Evolutionary conservation across 2,113 vertebrate genomes (phyloP), one percentile per base, ranked within the genome.

Genomic region (Ageneiosus marmoratus): DNA sequence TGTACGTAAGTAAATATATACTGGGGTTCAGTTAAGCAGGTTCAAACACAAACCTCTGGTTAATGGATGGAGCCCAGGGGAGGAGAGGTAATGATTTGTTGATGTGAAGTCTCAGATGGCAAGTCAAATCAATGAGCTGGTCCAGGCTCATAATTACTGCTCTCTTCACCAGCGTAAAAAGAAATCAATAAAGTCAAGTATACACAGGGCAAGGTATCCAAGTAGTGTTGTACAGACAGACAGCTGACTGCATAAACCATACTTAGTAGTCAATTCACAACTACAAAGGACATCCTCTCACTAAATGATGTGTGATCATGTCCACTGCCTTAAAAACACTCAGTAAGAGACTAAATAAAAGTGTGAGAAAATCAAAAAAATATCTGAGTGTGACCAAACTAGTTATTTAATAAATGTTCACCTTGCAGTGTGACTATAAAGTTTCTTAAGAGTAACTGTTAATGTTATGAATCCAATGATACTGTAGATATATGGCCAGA

Each of bases 161-260:
- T 91, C 92, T 88, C 94, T 95, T 94, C 79, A 80, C 94, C 93
- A 93, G 95, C 89, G 92, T 94, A 93, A 94, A 93, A 93, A 94
- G 85, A 91, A 92, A 97, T 97, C 96, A 93, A 96, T 98, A 89
- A 93, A 96, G 95, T 93, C 90, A 92, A 92, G 89, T 91, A 91
- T 88, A 90, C 88, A 90, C 89, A 88, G 89, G 82, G 37, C 81
- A 83, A 89, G 84, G 84, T 76, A 65, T 82, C 80, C 86, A 84
- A 22, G 62, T 82, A 41, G 79, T 84, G 32, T 82, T 51, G 65
- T 56, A 79, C 86, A 85, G 85, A 89, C 80, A 87, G 85, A 85
- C 87, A 83, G 86, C 86, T 83, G 84, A 89, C 88, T 90, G 88
- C 79, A 83, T 22, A 85, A 69, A 80, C 1, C 58, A 69, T 16